Conservation (phyloP, 2,113 vertebrate species). For the Dipodomys spectabilis region DNA sequence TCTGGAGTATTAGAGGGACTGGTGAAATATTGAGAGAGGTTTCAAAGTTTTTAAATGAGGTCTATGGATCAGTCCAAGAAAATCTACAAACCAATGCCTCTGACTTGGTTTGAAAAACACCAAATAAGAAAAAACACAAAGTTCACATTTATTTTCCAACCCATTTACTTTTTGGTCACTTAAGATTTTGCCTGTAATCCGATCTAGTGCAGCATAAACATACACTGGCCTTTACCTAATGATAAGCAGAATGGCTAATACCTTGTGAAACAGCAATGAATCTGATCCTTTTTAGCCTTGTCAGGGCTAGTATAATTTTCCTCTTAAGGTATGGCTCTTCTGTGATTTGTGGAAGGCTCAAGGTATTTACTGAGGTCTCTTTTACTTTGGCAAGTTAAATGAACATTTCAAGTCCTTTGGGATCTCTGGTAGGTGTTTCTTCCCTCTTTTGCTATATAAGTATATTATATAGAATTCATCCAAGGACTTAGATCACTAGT, state of each 20-base stretch:
- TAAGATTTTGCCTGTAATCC: not conserved
- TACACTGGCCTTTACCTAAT: not conserved
- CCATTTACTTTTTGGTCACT: constrained; percentile 2
- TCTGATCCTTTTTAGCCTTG: constrained; percentile 19
- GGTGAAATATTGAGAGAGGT: not conserved
- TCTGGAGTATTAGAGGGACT: not conserved
- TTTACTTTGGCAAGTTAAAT: constrained; percentile 22
- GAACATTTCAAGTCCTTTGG: not conserved
- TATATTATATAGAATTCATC: not conserved
- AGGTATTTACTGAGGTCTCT: not conserved
- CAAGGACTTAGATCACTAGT: not conserved
- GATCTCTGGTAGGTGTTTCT: not conserved
- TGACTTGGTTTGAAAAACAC: constrained; percentile 42
- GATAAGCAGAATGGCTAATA: not conserved
- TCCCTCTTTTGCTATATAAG: not conserved
- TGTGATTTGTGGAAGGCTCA: not conserved
- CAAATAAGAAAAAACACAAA: constrained; percentile 5
- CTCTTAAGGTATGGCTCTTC: not conserved
- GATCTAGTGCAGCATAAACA: not conserved
- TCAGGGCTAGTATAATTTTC: constrained; percentile 20
- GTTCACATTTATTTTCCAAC: not conserved
- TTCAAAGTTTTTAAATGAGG: not conserved
- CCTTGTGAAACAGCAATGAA: not conserved
- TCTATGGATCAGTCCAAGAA: not conserved
- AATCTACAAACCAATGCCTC: constrained; percentile 29